phyloP scores from a whole-genome alignment of 2,113 vertebrate genomes.

The Phyllostomus hastatus region DNA sequence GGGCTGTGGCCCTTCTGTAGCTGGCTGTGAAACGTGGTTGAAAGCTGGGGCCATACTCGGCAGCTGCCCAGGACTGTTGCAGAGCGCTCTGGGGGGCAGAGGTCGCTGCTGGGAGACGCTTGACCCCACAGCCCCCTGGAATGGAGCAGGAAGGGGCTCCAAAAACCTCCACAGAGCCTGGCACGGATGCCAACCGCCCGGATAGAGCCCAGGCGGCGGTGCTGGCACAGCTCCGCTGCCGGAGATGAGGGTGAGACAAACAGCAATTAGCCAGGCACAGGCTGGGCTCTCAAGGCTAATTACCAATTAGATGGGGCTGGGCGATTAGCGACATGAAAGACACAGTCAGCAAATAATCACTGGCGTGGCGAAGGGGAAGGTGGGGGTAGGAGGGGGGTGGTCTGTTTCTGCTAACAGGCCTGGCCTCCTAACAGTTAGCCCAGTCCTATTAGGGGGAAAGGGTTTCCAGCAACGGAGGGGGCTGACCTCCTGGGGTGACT shows the following conservation, averaged over 20 bases:
- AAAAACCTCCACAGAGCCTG: conserved; percentile 40
- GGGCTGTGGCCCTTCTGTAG: neutral
- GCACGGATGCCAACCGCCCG: conserved; percentile 55
- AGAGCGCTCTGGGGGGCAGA: neutral
- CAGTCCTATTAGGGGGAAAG: neutral
- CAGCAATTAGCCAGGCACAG: conserved; percentile 76
- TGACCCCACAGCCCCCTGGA: neutral
- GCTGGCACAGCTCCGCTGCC: conserved; percentile 64
- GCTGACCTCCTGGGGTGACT: neutral
- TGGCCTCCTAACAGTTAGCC: neutral
- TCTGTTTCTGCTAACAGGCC: neutral
- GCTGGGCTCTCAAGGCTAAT: conserved; percentile 77
- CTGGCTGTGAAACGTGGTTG: neutral
- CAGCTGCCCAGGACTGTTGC: neutral
- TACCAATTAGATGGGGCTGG: conserved; percentile 74
- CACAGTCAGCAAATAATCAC: conserved; percentile 71
- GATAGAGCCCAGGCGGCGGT: conserved; percentile 66
- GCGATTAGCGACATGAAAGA: conserved; percentile 71
- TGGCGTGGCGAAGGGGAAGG: neutral
- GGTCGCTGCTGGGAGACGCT: neutral
- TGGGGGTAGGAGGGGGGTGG: neutral
- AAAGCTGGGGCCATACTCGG: neutral
- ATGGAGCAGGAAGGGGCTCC: conserved; percentile 45
- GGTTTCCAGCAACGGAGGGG: neutral
- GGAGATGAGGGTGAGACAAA: conserved; percentile 75